Conservation (phyloP, 2,113 vertebrate genomes). For the Kobus ellipsiprymnus region DNA sequence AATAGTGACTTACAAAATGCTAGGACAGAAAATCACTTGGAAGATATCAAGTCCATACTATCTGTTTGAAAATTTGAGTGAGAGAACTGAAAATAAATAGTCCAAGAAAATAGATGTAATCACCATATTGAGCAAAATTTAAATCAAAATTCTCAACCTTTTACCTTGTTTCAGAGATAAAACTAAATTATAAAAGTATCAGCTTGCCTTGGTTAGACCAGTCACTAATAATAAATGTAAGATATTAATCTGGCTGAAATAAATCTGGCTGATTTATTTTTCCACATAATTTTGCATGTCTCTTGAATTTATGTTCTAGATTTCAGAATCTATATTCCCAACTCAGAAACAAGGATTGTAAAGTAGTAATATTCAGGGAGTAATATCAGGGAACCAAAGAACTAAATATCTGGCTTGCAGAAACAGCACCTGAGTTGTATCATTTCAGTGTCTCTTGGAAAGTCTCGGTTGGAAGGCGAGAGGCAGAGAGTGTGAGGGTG, state of each 20-base stretch:
- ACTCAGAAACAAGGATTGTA: background rate
- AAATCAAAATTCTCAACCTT: background rate
- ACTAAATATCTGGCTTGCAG: background rate
- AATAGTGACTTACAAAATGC: background rate
- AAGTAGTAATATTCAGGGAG: background rate
- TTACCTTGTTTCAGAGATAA: background rate
- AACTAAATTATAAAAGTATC: background rate
- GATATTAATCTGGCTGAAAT: background rate
- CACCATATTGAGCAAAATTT: background rate
- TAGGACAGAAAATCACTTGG: background rate
- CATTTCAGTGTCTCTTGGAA: background rate
- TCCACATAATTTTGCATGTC: background rate
- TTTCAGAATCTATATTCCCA: background rate
- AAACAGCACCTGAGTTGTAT: background rate
- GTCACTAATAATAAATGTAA: background rate
- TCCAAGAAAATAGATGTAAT: background rate
- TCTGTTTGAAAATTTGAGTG: background rate
- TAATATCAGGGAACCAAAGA: background rate
- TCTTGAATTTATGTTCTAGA: background rate
- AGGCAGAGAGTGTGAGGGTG: background rate
- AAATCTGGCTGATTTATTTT: background rate
- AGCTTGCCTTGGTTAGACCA: background rate
- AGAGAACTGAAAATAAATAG: background rate
- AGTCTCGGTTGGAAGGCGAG: background rate
- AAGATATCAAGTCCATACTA: background rate